Percentiles rank a stretch among this genome's conserved stretches.
Evolutionary conservation across 2,797 vertebrate genomes (phyloP).

Genomic region (Muraenolepis orangiensis): DNA sequence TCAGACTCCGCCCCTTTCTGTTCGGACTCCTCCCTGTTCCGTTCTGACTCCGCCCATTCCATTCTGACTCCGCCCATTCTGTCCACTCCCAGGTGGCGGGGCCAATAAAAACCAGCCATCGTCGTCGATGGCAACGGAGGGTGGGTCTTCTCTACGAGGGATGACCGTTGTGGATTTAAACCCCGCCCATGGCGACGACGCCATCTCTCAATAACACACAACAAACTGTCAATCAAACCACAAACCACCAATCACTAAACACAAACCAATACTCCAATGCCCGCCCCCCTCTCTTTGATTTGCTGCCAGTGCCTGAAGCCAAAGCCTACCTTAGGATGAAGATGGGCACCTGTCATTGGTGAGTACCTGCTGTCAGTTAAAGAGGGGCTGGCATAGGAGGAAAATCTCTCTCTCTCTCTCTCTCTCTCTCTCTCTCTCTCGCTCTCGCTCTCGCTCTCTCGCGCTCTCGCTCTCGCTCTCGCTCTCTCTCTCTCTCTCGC

Average conservation of each 20-base stretch:
- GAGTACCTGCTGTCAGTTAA: constrained; percentile 42
- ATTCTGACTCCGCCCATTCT: not conserved
- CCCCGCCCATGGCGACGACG: constrained; percentile 69
- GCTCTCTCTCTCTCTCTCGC: not conserved
- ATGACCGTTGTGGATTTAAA: constrained; percentile 79
- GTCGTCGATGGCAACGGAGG: constrained; percentile 44
- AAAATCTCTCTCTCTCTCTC: not conserved
- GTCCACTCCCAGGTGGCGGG: constrained; percentile 39
- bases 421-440: not conserved
- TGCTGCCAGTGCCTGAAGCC: constrained; percentile 60
- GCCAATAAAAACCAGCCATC: constrained; percentile 49
- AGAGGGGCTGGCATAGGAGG: not conserved
- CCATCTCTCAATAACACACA: constrained; percentile 75
- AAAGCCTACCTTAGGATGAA: constrained; percentile 47
- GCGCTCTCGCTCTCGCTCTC: not conserved
- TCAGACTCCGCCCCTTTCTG: not conserved
- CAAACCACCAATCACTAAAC: constrained; percentile 32
- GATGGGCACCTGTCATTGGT: constrained; percentile 64
- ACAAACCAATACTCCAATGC: constrained; percentile 41
- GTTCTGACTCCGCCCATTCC: too few species aligned
- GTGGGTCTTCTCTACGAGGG: constrained; percentile 66
- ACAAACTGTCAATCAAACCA: constrained; percentile 36
- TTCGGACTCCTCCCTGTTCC: not conserved
- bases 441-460: too few species aligned
- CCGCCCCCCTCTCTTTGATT: constrained; percentile 38